A percentile compares a stretch with the other conserved stretches of the same genome.
These are phyloP conservation scores for Xestia sexstrigata DNA, from an alignment of 2,888 invertebrate species.

Conservation along the genomic window DNA sequence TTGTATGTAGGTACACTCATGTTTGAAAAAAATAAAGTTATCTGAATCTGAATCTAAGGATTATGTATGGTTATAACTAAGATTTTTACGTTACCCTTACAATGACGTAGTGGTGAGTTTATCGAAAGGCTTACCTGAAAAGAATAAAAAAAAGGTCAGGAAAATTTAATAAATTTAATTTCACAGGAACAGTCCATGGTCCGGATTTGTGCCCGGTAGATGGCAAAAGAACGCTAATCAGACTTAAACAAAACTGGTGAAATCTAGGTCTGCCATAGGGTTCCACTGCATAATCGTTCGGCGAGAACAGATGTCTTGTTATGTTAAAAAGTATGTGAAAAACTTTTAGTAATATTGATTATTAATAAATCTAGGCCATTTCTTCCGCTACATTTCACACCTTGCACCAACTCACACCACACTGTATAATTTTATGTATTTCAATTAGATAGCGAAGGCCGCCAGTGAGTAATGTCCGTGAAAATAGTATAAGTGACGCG, in stretches of 20 bases:
- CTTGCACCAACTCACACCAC: slow-evolving; percentile 23
- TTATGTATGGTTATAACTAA: neutral
- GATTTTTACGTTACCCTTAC: slow-evolving; percentile 30
- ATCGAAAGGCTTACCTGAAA: slow-evolving; percentile 50
- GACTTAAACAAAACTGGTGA: neutral
- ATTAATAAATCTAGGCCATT: slow-evolving; percentile 10
- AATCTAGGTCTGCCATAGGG: neutral
- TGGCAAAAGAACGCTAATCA: neutral
- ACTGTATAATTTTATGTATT: slow-evolving; percentile 65
- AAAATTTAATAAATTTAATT: neutral
- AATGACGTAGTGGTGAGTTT: neutral
- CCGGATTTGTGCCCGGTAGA: neutral
- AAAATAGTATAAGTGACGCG: slow-evolving; percentile 64
- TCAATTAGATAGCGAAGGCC: slow-evolving; percentile 71
- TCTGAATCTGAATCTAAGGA: no score
- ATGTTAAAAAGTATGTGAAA: neutral
- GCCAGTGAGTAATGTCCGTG: slow-evolving; percentile 66
- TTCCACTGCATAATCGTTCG: neutral
- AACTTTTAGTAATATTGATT: neutral
- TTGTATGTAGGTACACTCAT: no score
- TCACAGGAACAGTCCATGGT: neutral
- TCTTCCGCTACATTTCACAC: slow-evolving; percentile 20
- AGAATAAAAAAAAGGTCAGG: neutral
- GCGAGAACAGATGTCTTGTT: no score
- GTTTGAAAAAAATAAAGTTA: no score